phyloP scores from a whole-genome alignment of 2,797 vertebrate species.

The Scleropages formosus region DNA sequence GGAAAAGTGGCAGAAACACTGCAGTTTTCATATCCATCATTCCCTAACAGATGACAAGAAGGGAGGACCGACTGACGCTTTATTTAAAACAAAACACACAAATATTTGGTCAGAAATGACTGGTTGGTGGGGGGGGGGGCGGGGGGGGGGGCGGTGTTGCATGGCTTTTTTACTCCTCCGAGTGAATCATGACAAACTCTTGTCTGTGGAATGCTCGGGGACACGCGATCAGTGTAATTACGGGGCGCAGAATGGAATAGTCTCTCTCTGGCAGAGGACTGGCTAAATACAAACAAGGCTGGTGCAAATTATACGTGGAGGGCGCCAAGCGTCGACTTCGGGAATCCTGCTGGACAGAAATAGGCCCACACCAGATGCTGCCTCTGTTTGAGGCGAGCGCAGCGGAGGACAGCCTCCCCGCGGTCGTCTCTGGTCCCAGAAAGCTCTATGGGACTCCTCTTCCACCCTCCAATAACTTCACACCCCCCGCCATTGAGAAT shows the following conservation, averaged over 20 bases:
- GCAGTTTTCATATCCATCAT: not conserved
- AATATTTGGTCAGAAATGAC: constrained; percentile 13
- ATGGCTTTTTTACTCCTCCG: not conserved
- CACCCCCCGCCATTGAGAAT: not conserved
- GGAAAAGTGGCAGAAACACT: not conserved
- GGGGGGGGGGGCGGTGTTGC: not conserved
- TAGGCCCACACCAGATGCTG: constrained; percentile 31
- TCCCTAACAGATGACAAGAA: not conserved
- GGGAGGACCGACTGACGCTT: not conserved
- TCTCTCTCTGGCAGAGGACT: constrained; percentile 31
- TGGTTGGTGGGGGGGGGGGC: not conserved
- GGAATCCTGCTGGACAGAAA: constrained; percentile 31
- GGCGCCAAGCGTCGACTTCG: constrained; percentile 30
- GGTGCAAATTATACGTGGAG: constrained; percentile 38
- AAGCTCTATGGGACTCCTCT: constrained; percentile 18
- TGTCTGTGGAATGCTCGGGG: constrained; percentile 23
- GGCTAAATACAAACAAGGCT: constrained; percentile 44
- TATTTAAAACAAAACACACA: constrained; percentile 2
- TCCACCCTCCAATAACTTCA: constrained; percentile 33
- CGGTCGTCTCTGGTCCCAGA: constrained; percentile 23
- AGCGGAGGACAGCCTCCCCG: constrained; percentile 22
- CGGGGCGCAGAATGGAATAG: constrained; percentile 27
- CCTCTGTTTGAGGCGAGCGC: not conserved
- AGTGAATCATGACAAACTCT: constrained; percentile 30
- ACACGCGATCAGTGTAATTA: constrained; percentile 38